Conservation (phyloP, 2,113 vertebrate species). For the Neoarius graeffei region DNA sequence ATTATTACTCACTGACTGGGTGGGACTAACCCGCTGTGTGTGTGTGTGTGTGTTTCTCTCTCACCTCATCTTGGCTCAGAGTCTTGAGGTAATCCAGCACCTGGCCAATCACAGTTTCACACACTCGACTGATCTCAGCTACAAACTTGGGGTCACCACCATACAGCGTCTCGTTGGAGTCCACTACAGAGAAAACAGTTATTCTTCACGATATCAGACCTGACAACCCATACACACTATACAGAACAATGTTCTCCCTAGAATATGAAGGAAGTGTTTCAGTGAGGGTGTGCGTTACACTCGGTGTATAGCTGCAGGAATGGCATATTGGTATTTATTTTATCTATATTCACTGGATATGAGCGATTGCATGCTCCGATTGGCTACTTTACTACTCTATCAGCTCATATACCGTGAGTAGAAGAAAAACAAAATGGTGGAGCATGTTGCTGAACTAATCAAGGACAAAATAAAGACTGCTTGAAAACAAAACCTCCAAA, state of each 20-base stretch:
- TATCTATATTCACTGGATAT: too few species aligned
- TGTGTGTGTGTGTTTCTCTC: constrained; percentile 37
- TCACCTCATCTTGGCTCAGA: constrained; percentile 89
- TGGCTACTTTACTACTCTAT: too few species aligned
- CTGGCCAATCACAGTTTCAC: constrained; percentile 90
- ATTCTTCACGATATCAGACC: background rate
- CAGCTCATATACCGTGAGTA: too few species aligned
- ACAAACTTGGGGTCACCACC: constrained; percentile 95
- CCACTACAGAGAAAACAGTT: constrained; percentile 72
- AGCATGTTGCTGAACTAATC: too few species aligned
- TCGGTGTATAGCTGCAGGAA: background rate
- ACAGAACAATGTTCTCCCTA: background rate
- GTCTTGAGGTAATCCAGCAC: constrained; percentile 92
- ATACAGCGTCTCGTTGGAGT: constrained; percentile 94
- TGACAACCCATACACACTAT: background rate
- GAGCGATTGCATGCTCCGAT: too few species aligned
- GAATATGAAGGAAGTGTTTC: background rate
- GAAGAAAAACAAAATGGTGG: too few species aligned
- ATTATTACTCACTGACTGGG: background rate
- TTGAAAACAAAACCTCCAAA: too few species aligned
- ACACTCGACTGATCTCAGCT: constrained; percentile 88
- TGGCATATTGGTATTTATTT: too few species aligned
- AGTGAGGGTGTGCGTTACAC: background rate
- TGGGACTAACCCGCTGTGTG: background rate
- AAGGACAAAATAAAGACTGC: too few species aligned